Conservation (phyloP, 2,888 invertebrate genomes). For the Mechanitis mazaeus region DNA sequence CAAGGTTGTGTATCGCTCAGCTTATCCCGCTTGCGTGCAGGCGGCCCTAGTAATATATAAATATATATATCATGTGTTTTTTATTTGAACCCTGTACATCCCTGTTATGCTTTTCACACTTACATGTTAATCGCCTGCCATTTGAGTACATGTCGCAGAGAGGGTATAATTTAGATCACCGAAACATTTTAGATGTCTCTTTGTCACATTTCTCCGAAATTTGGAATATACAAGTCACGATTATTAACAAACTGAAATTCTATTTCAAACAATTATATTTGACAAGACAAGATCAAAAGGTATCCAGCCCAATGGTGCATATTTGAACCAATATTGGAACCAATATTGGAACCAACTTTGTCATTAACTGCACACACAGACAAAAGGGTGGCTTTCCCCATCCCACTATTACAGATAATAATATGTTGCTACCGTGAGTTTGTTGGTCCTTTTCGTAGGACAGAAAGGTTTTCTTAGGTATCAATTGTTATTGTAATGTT, state of each 20-base stretch:
- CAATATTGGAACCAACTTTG: no score
- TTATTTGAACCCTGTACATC: conserved; percentile 32
- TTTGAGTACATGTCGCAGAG: conserved; percentile 57
- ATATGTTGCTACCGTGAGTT: conserved; percentile 16
- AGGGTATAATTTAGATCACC: conserved; percentile 17
- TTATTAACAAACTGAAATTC: conserved; percentile 19
- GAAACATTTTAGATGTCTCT: conserved; percentile 34
- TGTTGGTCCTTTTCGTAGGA: conserved; percentile 38
- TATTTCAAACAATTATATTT: conserved; percentile 19
- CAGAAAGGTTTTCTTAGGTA: conserved; percentile 36
- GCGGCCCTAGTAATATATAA: no score
- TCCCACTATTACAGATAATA: no score
- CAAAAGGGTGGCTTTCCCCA: no score
- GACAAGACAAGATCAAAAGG: conserved; percentile 23
- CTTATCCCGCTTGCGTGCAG: no score
- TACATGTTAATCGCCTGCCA: conserved; percentile 56
- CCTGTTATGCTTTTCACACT: conserved; percentile 68
- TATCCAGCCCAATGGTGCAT: no score
- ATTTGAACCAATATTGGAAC: no score
- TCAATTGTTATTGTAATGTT: conserved; percentile 68
- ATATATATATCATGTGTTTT: background rate
- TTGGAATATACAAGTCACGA: conserved; percentile 25
- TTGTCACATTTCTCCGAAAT: conserved; percentile 38
- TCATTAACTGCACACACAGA: no score
- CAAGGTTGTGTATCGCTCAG: no score